Conservation (phyloP, 1,140 invertebrate species). For the Samia ricini region DNA sequence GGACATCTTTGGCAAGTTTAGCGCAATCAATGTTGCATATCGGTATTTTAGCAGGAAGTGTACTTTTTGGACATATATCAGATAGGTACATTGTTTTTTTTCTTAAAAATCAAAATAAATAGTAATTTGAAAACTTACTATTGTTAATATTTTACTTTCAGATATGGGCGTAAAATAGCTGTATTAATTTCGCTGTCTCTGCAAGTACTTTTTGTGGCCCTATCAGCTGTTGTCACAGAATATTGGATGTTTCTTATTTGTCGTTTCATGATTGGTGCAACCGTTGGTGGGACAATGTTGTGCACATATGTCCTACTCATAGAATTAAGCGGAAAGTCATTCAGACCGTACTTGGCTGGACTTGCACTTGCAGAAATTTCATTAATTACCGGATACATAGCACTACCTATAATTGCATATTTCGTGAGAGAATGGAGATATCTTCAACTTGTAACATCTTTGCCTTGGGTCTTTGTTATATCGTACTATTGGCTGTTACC, state of each 20-base stretch:
- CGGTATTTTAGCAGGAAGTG: conserved; percentile 74
- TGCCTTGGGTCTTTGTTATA: conserved; percentile 68
- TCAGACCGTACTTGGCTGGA: conserved; percentile 51
- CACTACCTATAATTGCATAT: conserved; percentile 81
- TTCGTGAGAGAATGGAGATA: conserved; percentile 81
- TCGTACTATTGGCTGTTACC: conserved; percentile 56
- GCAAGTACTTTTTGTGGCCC: conserved; percentile 77
- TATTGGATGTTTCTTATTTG: conserved; percentile 80
- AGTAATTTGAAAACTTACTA: no score
- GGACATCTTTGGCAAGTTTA: conserved; percentile 66
- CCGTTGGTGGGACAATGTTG: conserved; percentile 80
- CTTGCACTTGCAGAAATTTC: conserved; percentile 48
- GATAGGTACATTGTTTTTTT: conserved; percentile 58
- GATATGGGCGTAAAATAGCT: conserved; percentile 80
- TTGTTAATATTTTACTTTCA: conserved; percentile 57
- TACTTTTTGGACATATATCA: conserved; percentile 73
- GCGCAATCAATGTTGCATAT: conserved; percentile 76
- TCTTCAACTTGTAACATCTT: conserved; percentile 80
- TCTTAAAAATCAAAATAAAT: background rate
- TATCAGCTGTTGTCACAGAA: conserved; percentile 79
- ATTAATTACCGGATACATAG: conserved; percentile 74
- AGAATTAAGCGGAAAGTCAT: conserved; percentile 68
- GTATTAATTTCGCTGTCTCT: conserved; percentile 76
- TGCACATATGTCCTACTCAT: conserved; percentile 78
- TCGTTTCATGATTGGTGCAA: conserved; percentile 79